Evolutionary conservation across 2,113 vertebrate species (phyloP), one percentile per base, ranked within the genome.

Genomic region (Haliaeetus leucogaster): DNA sequence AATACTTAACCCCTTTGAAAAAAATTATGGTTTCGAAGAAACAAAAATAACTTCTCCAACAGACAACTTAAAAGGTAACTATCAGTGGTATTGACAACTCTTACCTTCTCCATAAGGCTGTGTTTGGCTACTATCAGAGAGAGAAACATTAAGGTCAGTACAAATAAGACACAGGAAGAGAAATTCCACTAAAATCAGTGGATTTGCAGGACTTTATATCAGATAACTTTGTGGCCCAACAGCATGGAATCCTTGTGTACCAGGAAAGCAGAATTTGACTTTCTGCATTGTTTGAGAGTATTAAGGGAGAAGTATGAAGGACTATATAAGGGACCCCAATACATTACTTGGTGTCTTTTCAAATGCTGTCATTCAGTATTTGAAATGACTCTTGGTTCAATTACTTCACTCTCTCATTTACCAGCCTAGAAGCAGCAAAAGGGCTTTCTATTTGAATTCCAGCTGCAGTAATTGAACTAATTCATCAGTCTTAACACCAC

Each of bases 401-500:
- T 77, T 87, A 82, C 36, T 85, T 72, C 21, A 61, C 25, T 86
- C 45, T 78, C 47, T n/a, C 53, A 70, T 82, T 73, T 74, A 59
- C 86, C 50, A 94, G 67, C 47, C 32, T 32, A 82, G 73, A 74
- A 66, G 61, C 23, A 94, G 62, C 80, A 82, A 94, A 86, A 90
- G 26, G 11, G 17, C n/a, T 83, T 87, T 93, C 45, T 62, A 84
- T 86, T 56, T 62, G 22, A 92, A 92, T 74, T 86, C 72, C 47
- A 74, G 66, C 32, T 74, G 36, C 67, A 84, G n/a, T 90, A 95
- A 90, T 23, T 83, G 80, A 89, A 83, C 42, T 77, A 90, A 89
- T 90, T 92, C 19, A 77, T 88, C 89, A 86, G 50, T 71, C 65
- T 62, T 92, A 94, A 95, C 40, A 95, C 96, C 78, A 73, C 66